These are phyloP conservation scores for Tethya wilhelma DNA, from an alignment of 37 sponge, comb jelly and placozoan genomes.

Conservation along the genomic window DNA sequence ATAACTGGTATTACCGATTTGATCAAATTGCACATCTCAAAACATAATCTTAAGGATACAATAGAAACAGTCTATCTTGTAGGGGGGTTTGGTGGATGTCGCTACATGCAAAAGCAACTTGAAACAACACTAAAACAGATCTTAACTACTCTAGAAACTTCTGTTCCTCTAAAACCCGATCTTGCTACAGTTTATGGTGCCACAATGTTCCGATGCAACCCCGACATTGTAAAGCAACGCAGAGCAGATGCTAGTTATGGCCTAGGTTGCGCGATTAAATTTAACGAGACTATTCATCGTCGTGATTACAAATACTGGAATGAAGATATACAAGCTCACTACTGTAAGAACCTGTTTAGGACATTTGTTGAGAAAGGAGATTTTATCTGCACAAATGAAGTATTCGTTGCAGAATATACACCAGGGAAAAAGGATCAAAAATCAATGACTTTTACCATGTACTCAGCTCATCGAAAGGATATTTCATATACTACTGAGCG, in stretches of 20 bases:
- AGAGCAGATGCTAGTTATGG: conserved; percentile 59
- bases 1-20: conserved; percentile 25
- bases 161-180: conserved; percentile 26
- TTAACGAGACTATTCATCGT: conserved; percentile 20
- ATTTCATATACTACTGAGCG: conserved; percentile 16
- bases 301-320: not conserved
- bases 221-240: conserved; percentile 27
- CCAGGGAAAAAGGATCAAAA: conserved; percentile 4
- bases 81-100: conserved; percentile 60
- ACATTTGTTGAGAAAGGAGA: conserved; percentile 46
- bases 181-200: conserved; percentile 40
- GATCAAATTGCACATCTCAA: not conserved
- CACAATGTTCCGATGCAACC: conserved; percentile 16
- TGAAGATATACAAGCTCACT: not conserved
- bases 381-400: conserved; percentile 9
- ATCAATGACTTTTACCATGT: conserved; percentile 22
- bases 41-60: not conserved
- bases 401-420: conserved; percentile 21
- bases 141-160: no score
- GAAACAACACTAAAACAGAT: not conserved
- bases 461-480: conserved; percentile 14
- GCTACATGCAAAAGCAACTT: conserved; percentile 21
- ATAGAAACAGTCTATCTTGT: conserved; percentile 29
- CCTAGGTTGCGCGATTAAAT: conserved; percentile 3
- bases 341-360: conserved; percentile 20